Evolutionary conservation across 2,888 invertebrate genomes (phyloP), one percentile per base, ranked within the genome.

Genomic region (Oligia strigilis): DNA sequence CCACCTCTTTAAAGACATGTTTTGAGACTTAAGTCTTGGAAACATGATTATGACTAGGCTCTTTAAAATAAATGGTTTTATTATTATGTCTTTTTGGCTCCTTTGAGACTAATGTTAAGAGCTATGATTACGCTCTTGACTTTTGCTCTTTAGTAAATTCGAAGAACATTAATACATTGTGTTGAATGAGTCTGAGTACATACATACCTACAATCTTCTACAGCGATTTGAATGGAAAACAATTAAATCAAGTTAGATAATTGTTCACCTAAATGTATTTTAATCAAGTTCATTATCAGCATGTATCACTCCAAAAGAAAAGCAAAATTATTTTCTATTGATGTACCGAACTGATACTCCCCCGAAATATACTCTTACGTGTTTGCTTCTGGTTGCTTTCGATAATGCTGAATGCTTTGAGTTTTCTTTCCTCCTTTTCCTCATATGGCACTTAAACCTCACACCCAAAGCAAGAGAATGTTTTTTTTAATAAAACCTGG

Each of bases 91-190:
- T 55, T 62, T 72, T 64, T 17, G 2, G n/a, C 17, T 62, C 14
- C 11, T 40, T 77, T n/a, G 36, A 74, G 40, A 78, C 23, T 76
- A 72, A 65, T 77, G 23, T n/a, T 52, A 71, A 69, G 11, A 60
- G 60, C 36, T 23, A 65, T 40, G n/a, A 80, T 49, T 69, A 58
- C 29, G 6, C 14, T 29, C 71, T 78, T 77, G 52, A 70, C 5
- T 62, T 0, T 55, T 11, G 9, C 2, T 36, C 43, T 14, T 43
- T 49, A 52, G 23, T 52, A 1, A 83, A 60, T 83, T 78, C 2
- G 55, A 49, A 66, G 17, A 29, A 14, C 40, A 65, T 73, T 52
- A 60, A 58, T 23, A 36, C 4, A 70, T 52, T 72, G 17, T 36
- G 9, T 78, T 49, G 23, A 65, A 60, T 14, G 19, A 79, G 11